Evolutionary conservation across 2,888 invertebrate genomes (phyloP).

Genomic region (Cyclophora albipunctata): DNA sequence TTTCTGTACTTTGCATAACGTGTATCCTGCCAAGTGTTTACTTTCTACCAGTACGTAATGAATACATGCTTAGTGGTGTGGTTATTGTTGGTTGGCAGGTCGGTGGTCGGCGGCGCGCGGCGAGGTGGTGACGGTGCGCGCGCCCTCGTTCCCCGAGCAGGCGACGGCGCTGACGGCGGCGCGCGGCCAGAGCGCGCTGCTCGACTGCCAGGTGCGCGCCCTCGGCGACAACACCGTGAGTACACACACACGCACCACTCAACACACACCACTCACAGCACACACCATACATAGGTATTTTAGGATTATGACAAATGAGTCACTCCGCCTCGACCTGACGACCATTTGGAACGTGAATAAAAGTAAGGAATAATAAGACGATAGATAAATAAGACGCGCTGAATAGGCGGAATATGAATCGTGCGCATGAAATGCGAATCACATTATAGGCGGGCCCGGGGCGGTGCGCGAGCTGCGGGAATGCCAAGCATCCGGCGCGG

Average conservation of each 20-base stretch:
- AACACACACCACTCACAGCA: no score
- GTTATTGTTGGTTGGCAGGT: neutral
- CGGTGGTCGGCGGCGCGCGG: constrained; percentile 20
- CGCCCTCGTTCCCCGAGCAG: constrained; percentile 26
- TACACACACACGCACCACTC: neutral
- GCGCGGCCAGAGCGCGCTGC: constrained; percentile 35
- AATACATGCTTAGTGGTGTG: no score
- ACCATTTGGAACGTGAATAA: constrained; percentile 19
- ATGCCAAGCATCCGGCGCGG: constrained; percentile 7
- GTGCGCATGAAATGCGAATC: constrained; percentile 25
- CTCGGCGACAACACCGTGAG: constrained; percentile 49
- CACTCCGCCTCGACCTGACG: constrained; percentile 4
- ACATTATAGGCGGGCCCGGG: constrained; percentile 10
- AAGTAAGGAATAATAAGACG: constrained; percentile 33
- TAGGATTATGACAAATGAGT: constrained; percentile 19
- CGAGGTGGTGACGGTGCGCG: constrained; percentile 10
- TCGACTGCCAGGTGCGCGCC: constrained; percentile 44
- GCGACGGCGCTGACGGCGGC: constrained; percentile 25
- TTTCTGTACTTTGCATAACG: no score
- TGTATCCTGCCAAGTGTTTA: no score
- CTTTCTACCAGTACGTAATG: no score
- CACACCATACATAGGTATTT: neutral
- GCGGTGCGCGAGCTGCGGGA: constrained; percentile 2
- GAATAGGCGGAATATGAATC: constrained; percentile 28
- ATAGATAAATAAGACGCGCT: constrained; percentile 24